Conservation (phyloP, 1,140 invertebrate species). For the Zaprionus taronus region DNA sequence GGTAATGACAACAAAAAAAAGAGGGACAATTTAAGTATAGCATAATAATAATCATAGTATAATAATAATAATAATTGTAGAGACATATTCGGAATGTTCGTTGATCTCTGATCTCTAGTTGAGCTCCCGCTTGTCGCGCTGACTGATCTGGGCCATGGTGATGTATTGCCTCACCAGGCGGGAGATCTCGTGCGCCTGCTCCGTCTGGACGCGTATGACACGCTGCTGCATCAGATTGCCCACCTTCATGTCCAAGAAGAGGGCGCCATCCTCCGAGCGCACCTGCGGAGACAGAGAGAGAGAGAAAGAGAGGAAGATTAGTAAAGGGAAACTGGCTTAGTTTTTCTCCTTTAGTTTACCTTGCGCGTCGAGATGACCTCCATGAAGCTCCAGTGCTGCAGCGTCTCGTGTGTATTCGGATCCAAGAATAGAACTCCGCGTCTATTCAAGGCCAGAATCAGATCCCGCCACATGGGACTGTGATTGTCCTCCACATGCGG, state of each 20-base stretch:
- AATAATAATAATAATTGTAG: conserved; percentile 39
- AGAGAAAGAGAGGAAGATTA: background rate
- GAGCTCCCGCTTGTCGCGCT: conserved; percentile 84
- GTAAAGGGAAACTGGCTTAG: background rate
- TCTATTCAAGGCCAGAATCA: conserved; percentile 96
- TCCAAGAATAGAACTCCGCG: conserved; percentile 97
- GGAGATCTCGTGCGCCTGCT: conserved; percentile 98
- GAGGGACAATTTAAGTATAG: conserved; percentile 10
- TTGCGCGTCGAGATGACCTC: conserved; percentile 98
- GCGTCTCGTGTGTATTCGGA: conserved; percentile 95
- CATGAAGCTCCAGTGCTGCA: conserved; percentile 95
- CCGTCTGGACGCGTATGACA: conserved; percentile 97
- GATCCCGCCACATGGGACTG: conserved; percentile 91
- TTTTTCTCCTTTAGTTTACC: conserved; percentile 85
- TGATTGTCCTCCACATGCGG: conserved; percentile 82
- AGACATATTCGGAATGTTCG: conserved; percentile 48
- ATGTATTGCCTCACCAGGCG: conserved; percentile 98
- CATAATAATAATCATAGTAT: conserved; percentile 27
- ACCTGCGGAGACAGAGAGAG: conserved; percentile 83
- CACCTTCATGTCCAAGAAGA: conserved; percentile 98
- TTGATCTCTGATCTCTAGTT: conserved; percentile 62
- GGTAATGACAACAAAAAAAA: conserved; percentile 65
- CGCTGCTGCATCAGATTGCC: conserved; percentile 98
- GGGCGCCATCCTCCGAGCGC: conserved; percentile 94
- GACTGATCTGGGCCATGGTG: conserved; percentile 91